phyloP scores from a whole-genome alignment of 2,797 vertebrate genomes.

The Myotis pilosus region DNA sequence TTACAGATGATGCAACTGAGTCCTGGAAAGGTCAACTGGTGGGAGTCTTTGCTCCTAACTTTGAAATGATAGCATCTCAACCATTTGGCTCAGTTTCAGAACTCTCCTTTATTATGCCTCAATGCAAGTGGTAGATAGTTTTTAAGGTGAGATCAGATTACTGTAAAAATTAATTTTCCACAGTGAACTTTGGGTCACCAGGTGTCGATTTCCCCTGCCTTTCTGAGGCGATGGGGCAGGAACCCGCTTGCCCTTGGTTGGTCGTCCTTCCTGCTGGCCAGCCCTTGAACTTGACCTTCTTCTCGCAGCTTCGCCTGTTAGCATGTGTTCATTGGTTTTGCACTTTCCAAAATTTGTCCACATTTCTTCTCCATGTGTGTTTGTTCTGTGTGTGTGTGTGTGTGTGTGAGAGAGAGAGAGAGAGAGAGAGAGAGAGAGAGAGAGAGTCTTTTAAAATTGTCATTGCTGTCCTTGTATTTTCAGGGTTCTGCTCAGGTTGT shows the following conservation, averaged over 20 bases:
- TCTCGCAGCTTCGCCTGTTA: background rate
- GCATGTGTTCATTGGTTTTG: background rate
- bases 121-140: background rate
- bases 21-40: background rate
- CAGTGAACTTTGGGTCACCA: background rate
- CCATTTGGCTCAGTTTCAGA: background rate
- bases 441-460: background rate
- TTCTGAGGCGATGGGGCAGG: background rate
- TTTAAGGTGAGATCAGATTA: background rate
- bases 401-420: background rate
- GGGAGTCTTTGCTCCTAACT: background rate
- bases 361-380: background rate
- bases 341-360: background rate
- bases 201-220: background rate
- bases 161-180: background rate
- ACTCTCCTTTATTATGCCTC: background rate
- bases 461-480: conserved; percentile 1
- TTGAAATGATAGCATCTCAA: background rate
- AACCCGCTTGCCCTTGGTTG: background rate
- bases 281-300: background rate
- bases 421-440: too few relatives aligned
- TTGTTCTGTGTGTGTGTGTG: background rate
- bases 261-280: background rate
- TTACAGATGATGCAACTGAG: background rate
- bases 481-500: background rate